phyloP scores from a whole-genome alignment of 2,888 invertebrate genomes.

The Tricholauxania praeusta region DNA sequence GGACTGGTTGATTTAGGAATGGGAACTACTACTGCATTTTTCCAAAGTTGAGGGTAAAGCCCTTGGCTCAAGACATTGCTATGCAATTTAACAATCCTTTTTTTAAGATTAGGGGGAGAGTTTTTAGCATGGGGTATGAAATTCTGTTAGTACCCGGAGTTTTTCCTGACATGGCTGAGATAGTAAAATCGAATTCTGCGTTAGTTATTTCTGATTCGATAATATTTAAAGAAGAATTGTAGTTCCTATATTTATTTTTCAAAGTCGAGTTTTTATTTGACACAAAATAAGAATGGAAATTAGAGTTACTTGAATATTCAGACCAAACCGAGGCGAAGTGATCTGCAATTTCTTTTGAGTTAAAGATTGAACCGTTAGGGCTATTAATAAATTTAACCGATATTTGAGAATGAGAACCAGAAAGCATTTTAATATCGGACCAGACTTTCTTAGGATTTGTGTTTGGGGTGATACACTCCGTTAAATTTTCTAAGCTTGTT shows the following conservation, averaged over 20 bases:
- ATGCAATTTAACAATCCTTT: no score
- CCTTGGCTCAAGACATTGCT: no score
- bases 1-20: no score
- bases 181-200: not conserved
- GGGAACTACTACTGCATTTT: no score
- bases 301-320: not conserved
- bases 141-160: constrained; percentile 5
- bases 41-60: no score
- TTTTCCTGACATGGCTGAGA: not conserved
- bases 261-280: not conserved
- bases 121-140: no score
- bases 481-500: constrained; percentile 9
- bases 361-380: not conserved
- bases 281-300: not conserved
- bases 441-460: no score
- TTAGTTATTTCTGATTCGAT: no score
- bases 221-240: no score
- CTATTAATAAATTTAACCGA: constrained; percentile 1
- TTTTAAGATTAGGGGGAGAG: no score
- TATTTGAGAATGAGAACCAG: not conserved
- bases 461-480: no score
- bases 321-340: not conserved
- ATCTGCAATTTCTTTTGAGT: not conserved
- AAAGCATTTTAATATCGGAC: not conserved
- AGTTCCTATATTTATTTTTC: no score